Base-by-base conservation (phyloP, 1,140 invertebrate species). In the Bombus superbus region DNA sequence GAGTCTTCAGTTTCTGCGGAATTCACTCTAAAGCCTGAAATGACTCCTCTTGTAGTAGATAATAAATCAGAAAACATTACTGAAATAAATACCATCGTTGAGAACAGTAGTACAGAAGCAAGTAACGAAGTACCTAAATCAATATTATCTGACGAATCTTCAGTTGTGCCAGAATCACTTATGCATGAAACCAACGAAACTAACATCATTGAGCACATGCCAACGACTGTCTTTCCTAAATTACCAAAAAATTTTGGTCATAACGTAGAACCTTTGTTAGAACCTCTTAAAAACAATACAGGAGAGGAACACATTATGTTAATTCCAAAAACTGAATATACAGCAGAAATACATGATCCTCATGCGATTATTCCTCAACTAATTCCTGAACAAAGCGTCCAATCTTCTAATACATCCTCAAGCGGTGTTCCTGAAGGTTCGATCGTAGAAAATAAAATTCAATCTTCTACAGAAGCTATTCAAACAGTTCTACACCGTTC, bases 361-460 rank as follows among this genome's bases (percentile, higher is more conserved):
- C 93, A 94, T 75, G 91, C 90, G 3, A 92, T 92, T 38, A 94
- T 93, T 86, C 93, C 94, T 11, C 80, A 94, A 86, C 84, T 94
- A 8, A 93, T 88, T 59, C 92, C 94, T 10, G 94, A 94, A 77
- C 88, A 86, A 77, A 89, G 83, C 68, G 44, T 76, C 22, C 83
- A 72, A 47, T 40, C 28, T 6, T 77, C 71, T 32, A 86, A 79
- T 2, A 38, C 18, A 25, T 69, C 78, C 10, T n/a, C 64, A 1
- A 38, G 1, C 8, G 1, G 11, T 4, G 13, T 22, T 11, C 13
- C 25, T 15, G 62, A 71, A 25, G 28, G 4, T 22, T 44, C 75
- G 1, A 13, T n/a, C 1, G 8, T 13, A 6, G 69, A 68, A 15
- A 79, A 76, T 35, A 81, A 44, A 13, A 11, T 73, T 5, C 28